These are phyloP conservation scores for Cheirogaleus major DNA, from an alignment of 2,797 vertebrate genomes.

Conservation along the genomic window DNA sequence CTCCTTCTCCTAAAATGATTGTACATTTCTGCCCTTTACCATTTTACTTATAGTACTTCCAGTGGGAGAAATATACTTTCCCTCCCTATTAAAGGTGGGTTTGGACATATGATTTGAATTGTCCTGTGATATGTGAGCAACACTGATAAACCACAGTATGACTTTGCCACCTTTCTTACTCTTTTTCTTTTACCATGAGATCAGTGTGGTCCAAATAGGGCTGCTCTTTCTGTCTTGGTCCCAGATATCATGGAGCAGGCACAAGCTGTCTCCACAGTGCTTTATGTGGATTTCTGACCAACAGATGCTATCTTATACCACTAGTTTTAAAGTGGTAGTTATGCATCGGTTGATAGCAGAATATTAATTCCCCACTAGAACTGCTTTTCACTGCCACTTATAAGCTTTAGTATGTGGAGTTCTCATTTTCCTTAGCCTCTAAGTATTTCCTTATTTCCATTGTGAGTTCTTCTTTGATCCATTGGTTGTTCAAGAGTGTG, in stretches of 20 bases:
- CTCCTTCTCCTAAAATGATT: neutral
- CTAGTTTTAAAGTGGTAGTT: neutral
- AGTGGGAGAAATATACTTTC: no score
- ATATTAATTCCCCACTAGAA: neutral
- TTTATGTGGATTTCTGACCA: conserved; percentile 9
- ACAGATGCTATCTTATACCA: neutral
- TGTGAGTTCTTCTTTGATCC: neutral
- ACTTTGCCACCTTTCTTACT: neutral
- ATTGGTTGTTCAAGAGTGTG: neutral
- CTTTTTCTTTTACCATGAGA: neutral
- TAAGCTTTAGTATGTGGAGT: neutral
- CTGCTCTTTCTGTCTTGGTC: neutral
- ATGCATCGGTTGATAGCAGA: neutral
- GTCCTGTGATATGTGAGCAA: neutral
- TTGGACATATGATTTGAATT: neutral
- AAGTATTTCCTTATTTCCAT: neutral
- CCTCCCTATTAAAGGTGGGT: neutral
- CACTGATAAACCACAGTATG: neutral
- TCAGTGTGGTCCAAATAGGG: no score
- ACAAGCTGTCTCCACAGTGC: neutral
- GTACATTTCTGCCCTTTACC: no score
- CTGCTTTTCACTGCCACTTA: neutral
- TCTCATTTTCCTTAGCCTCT: neutral
- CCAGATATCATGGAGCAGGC: neutral
- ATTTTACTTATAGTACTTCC: neutral